A percentile compares a stretch with the other conserved stretches of the same genome.
phyloP scores from a whole-genome alignment of 2,888 invertebrate genomes.

The Pantelozetes paolii region DNA sequence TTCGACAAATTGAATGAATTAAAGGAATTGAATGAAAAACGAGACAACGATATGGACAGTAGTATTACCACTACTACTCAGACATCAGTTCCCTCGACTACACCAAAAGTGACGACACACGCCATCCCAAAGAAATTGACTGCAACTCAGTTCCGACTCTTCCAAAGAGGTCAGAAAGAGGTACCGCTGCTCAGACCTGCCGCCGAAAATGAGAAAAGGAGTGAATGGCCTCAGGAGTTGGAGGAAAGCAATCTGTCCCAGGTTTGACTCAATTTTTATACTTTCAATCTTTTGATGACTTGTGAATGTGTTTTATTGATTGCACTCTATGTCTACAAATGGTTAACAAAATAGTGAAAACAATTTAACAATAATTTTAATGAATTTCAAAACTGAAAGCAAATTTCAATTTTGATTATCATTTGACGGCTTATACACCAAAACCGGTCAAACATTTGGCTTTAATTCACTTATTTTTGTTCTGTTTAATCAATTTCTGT shows the following conservation, averaged over 20 bases:
- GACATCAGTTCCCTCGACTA: not conserved
- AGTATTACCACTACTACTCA: not conserved
- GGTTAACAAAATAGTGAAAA: too few species aligned
- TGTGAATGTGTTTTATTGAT: not conserved
- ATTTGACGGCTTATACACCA: not conserved
- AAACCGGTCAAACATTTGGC: too few species aligned
- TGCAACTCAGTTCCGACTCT: constrained; percentile 9
- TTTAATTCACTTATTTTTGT: too few species aligned
- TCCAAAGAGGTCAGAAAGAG: constrained; percentile 26
- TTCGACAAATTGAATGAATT: constrained; percentile 18
- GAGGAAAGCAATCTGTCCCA: constrained; percentile 21
- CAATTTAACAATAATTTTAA: too few species aligned
- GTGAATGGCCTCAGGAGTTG: constrained; percentile 14
- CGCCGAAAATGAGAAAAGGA: not conserved
- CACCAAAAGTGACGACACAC: not conserved
- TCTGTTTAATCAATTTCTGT: too few species aligned
- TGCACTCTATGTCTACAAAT: too few species aligned
- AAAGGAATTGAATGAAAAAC: not conserved
- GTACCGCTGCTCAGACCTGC: constrained; percentile 9
- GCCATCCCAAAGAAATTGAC: constrained; percentile 28
- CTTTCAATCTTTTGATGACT: not conserved
- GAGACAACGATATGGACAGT: not conserved
- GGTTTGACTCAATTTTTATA: not conserved
- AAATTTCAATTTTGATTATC: not conserved
- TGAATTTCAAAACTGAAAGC: not conserved